Evolutionary conservation across 2,888 invertebrate genomes (phyloP).

Genomic region (Cylindroiulus punctatus): DNA sequence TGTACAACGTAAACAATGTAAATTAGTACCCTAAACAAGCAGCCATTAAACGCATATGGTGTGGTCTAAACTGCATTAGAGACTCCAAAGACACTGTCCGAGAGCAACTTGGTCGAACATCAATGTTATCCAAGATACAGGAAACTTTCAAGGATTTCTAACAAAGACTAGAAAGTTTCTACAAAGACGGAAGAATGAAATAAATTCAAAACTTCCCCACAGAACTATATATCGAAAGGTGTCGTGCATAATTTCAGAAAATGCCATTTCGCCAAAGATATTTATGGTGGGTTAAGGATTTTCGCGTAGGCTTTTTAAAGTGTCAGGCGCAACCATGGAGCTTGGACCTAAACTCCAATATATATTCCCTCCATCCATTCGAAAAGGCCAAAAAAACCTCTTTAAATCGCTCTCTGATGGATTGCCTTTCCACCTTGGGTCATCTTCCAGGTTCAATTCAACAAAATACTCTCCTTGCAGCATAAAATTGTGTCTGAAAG

Average conservation of each 20-base stretch:
- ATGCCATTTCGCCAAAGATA: background rate
- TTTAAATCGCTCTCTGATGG: constrained; percentile 45
- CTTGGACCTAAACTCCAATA: constrained; percentile 17
- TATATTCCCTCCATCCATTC: constrained; percentile 19
- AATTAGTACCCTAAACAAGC: background rate
- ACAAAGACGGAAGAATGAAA: background rate
- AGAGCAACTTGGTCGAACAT: no score
- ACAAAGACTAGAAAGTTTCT: background rate
- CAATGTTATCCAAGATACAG: no score
- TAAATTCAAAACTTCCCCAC: constrained; percentile 1
- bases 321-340: background rate
- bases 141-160: background rate
- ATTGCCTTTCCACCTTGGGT: constrained; percentile 30
- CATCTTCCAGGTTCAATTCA: constrained; percentile 35
- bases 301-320: background rate
- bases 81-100: background rate
- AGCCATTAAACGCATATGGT: background rate
- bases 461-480: constrained; percentile 7
- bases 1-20: background rate
- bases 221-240: background rate
- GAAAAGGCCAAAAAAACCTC: background rate
- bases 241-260: constrained; percentile 35
- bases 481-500: constrained; percentile 26
- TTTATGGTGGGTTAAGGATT: constrained; percentile 17
- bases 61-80: background rate